phyloP scores from a whole-genome alignment of 2,888 invertebrate species.

The Candidula unifasciata region DNA sequence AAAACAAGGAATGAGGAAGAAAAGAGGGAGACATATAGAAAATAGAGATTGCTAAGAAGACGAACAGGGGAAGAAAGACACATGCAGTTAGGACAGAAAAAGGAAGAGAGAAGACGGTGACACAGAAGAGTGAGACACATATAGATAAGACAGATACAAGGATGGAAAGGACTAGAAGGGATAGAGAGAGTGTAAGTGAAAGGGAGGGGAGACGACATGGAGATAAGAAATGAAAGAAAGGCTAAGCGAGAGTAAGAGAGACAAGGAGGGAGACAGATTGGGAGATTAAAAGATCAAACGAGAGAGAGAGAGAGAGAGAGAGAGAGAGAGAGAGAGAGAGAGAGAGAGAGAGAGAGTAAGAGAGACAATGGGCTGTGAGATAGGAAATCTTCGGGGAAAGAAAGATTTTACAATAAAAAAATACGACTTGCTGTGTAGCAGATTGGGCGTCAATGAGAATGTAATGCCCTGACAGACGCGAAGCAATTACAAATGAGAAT shows the following conservation, averaged over 20 bases:
- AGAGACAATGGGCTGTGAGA: too few relatives aligned
- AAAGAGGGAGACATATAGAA: background rate
- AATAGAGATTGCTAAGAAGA: too few relatives aligned
- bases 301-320: background rate
- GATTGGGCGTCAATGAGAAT: too few relatives aligned
- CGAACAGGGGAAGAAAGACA: background rate
- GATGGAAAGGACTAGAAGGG: constrained; percentile 11
- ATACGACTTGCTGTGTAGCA: too few relatives aligned
- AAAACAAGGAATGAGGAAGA: background rate
- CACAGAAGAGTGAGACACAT: background rate
- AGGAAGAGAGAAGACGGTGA: constrained; percentile 6
- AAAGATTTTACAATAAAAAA: too few relatives aligned
- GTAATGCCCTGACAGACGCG: too few relatives aligned
- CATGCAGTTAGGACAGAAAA: background rate
- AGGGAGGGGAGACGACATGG: background rate
- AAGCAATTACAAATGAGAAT: too few relatives aligned
- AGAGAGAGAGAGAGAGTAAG: background rate
- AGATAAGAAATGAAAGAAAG: background rate
- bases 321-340: background rate
- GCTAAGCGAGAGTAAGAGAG: too few relatives aligned
- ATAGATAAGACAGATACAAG: background rate
- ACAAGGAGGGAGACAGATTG: background rate
- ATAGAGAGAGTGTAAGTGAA: background rate
- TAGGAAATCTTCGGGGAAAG: background rate
- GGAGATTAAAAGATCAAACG: background rate